phyloP scores from a whole-genome alignment of 1,140 invertebrate genomes.

The Eumeta japonica region DNA sequence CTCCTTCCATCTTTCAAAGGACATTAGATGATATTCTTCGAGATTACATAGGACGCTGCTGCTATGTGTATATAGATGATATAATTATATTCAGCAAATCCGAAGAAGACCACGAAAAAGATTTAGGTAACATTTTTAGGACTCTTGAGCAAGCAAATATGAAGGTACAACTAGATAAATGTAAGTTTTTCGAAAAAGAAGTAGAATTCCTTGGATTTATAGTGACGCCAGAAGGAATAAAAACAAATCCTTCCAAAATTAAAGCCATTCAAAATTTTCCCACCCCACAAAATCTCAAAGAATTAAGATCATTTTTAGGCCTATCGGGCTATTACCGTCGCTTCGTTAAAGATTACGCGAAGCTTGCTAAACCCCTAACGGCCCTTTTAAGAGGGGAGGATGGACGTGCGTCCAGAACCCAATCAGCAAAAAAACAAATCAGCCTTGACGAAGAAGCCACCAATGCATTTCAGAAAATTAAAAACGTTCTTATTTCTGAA shows the following conservation, averaged over 20 bases:
- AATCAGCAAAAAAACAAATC: conserved; percentile 2
- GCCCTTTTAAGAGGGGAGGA: conserved; percentile 15
- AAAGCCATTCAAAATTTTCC: conserved; percentile 13
- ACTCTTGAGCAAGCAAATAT: conserved; percentile 4
- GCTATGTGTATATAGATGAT: conserved; percentile 26
- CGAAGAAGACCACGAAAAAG: no score
- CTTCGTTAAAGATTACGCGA: not conserved
- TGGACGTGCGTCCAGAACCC: no score
- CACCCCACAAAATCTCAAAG: conserved; percentile 7
- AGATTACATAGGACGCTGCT: conserved; percentile 2
- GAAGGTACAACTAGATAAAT: conserved; percentile 13
- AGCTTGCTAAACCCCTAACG: conserved; percentile 8
- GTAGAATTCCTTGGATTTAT: not conserved
- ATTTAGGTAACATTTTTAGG: not conserved
- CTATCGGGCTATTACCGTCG: not conserved
- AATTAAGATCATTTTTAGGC: conserved; percentile 9
- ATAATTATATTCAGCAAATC: conserved; percentile 21
- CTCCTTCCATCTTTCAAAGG: conserved; percentile 17
- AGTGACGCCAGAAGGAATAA: not conserved
- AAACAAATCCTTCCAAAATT: conserved; percentile 15
- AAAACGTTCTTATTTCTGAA: conserved; percentile 7
- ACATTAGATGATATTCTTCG: conserved; percentile 27
- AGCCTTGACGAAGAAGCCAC: not conserved
- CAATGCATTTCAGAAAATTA: conserved; percentile 9
- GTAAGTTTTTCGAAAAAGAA: not conserved